Evolutionary conservation across 2,888 invertebrate genomes (phyloP).

Genomic region (Fragum sueziense): DNA sequence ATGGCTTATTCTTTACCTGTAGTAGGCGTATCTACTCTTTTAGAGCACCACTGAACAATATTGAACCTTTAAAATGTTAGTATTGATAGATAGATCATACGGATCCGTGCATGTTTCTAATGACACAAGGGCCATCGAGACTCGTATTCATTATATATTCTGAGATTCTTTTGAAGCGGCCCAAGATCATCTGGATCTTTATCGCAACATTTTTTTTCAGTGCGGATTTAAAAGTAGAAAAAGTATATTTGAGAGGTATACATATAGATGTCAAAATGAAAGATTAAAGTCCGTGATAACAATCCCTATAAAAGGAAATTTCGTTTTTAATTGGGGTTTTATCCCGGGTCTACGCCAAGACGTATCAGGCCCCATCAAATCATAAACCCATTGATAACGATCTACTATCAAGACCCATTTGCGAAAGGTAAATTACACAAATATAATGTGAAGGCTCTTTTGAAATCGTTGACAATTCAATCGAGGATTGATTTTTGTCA

Average conservation of each 20-base stretch:
- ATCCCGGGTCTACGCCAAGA: slow-evolving; percentile 15
- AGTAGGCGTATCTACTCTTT: too few relatives aligned
- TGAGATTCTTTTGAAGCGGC: too few relatives aligned
- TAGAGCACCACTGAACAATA: too few relatives aligned
- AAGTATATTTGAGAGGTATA: background rate
- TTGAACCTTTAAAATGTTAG: too few relatives aligned
- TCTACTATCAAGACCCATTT: slow-evolving; percentile 59
- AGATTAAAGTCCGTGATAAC: slow-evolving; percentile 43
- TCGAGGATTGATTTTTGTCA: slow-evolving; percentile 11
- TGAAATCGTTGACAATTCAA: slow-evolving; percentile 46
- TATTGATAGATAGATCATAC: too few relatives aligned
- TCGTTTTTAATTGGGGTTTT: slow-evolving; percentile 53
- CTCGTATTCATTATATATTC: too few relatives aligned
- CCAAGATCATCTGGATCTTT: too few relatives aligned
- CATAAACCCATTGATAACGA: slow-evolving; percentile 34
- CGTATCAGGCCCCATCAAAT: slow-evolving; percentile 23
- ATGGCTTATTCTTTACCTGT: too few relatives aligned
- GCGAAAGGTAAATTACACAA: slow-evolving; percentile 62
- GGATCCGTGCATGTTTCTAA: too few relatives aligned
- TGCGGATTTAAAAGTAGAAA: background rate
- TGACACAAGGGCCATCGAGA: too few relatives aligned
- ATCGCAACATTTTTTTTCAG: background rate
- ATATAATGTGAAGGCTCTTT: slow-evolving; percentile 54
- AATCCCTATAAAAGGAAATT: slow-evolving; percentile 43
- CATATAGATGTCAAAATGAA: slow-evolving; percentile 44